Base-by-base conservation (phyloP, 2,113 vertebrate species). In the Epinephelus cyanopodus region DNA sequence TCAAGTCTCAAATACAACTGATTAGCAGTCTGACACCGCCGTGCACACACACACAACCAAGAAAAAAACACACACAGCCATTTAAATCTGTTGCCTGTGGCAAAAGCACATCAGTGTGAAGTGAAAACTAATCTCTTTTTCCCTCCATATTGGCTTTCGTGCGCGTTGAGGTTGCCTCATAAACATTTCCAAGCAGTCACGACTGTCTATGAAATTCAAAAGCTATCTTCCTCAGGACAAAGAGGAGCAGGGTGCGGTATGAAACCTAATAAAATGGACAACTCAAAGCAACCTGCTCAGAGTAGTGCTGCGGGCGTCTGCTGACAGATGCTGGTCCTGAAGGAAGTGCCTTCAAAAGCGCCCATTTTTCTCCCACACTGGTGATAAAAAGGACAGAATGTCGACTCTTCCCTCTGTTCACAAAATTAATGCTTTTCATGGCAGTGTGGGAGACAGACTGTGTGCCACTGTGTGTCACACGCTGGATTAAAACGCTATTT, bases 201-300 rank as follows among this genome's bases (percentile, higher is more conserved):
- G 57, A 33, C 78, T 81, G 76, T 87, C 82, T 82, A 66, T 82
- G 76, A 87, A 88, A 90, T 89, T 77, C 47, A 78, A 84, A 90
- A 85, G 72, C 74, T 27, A 64, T 81, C 68, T 39, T 83, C 87
- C 77, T 19, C 17, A 0, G 85, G 84, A 87, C 81, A 87, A 73
- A 74, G 67, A 54, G 18, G 42, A 73, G 69, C 25, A 11, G 48
- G 75, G 21, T 70, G n/a, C 4, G 23, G 70, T 12, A 83, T 87
- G 73, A 85, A 86, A 65, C 60, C 18, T 70, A 74, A 87, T 83
- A 74, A 82, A 90, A 81, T 21, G 33, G 65, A 84, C 25, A 27
- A 65, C 72, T 80, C 58, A 78, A 82, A 79, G 78, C 50, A 39
- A 66, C 61, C 63, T 65, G 84, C 81, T 86, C 54, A 25, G 61